phyloP scores from a whole-genome alignment of 2,797 vertebrate genomes.

The Lacerta bilineata region DNA sequence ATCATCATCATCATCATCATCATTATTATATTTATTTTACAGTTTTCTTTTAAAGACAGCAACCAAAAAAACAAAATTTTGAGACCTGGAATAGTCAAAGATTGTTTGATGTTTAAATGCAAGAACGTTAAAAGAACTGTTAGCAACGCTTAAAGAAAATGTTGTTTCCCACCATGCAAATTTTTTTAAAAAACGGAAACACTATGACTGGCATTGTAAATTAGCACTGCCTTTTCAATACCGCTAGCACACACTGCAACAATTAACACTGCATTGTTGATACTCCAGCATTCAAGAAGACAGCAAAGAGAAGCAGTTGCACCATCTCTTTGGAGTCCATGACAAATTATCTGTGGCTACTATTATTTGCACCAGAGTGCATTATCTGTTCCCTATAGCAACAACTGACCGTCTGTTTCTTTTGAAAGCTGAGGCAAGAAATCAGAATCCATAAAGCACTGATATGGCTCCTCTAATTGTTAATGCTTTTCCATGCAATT shows the following conservation, averaged over 20 bases:
- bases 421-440: conserved; percentile 57
- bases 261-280: conserved; percentile 51
- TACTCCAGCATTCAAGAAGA: conserved; percentile 48
- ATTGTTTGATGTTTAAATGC: background rate
- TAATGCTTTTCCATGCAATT: conserved; percentile 81
- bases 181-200: conserved; percentile 53
- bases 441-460: conserved; percentile 73
- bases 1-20: background rate
- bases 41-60: background rate
- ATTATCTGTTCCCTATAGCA: conserved; percentile 37
- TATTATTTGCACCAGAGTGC: conserved; percentile 60
- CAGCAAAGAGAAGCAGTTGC: conserved; percentile 60
- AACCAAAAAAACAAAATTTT: background rate
- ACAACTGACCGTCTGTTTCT: conserved; percentile 55
- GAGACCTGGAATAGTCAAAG: background rate
- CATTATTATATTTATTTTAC: background rate
- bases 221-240: conserved; percentile 47
- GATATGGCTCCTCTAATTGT: conserved; percentile 83
- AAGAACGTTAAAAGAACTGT: too few relatives aligned
- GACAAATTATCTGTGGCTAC: conserved; percentile 19
- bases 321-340: conserved; percentile 57
- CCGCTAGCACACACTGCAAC: conserved; percentile 47
- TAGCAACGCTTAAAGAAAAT: conserved; percentile 56
- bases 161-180: conserved; percentile 60
- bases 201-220: conserved; percentile 59